Base-by-base conservation (phyloP, 2,797 vertebrate species). In the Rhinella marina region DNA sequence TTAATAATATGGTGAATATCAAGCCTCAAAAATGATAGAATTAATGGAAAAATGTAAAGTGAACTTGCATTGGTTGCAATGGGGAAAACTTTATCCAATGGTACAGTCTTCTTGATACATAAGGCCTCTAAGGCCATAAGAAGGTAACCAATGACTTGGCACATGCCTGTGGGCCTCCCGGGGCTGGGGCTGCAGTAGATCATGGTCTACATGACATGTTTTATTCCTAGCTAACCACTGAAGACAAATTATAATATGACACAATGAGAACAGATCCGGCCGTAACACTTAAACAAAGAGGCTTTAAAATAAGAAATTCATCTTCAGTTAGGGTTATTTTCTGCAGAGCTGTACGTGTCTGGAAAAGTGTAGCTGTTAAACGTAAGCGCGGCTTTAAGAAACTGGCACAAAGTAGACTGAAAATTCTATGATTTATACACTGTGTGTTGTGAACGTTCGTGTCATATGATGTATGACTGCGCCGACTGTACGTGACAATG, bases 401-500 rank as follows among this genome's bases (percentile, higher is more conserved):
- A 78, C 84, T 78, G 73, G 84, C 84, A 77, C n/a, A 23, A 73
- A 11, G 48, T 14, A 29, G 76, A 64, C 17, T 64, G 16, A 50
- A 78, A 50, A 75, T 62, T 76, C 72, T 48, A 76, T 25, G 59
- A 25, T 76, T 41, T 85, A 61, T 62, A 76, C 16, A 85, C 62
- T 85, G 83, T 32, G 23, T 62, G 54, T 75, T 62, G 54, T 59
- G 78, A 79, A 86, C 23, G 10, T 66, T 76, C 27, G 29, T 52
- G 57, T 66, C 48, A 66, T 32, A 85, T 77, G 84, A 85, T 77
- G 73, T 77, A 85, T 64, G 25, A 64, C 32, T 85, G 72, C 17
- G 19, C 16, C 23, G 57, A 66, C 61, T 56, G 75, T 86, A 66
- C 84, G 62, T 86, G 84, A 86, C 85, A 66, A 23, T 86, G 76